Conservation (phyloP, 2,113 vertebrate species). For the Forbesichthys papilliferus region DNA sequence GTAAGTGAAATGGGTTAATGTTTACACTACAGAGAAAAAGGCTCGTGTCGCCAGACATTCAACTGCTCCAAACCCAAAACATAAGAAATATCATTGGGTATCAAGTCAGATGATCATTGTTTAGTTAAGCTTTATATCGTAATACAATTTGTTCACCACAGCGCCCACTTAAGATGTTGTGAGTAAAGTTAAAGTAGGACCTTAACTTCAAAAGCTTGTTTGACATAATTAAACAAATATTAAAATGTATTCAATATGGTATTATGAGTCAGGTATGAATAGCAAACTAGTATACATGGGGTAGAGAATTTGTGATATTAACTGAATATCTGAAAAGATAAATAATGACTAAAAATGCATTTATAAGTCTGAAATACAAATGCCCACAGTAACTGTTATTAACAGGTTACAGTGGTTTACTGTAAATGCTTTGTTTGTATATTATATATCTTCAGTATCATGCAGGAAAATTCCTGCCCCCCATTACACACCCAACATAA, state of each 20-base stretch:
- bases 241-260: background rate
- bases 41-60: background rate
- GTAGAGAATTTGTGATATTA: background rate
- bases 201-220: background rate
- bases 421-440: background rate
- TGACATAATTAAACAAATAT: background rate
- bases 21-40: background rate
- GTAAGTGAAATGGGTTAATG: background rate
- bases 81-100: background rate
- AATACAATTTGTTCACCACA: too few species aligned
- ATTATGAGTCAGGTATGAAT: background rate
- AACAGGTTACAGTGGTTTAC: background rate
- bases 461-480: background rate
- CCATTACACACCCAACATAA: background rate
- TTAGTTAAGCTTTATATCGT: too few species aligned
- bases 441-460: constrained; percentile 1
- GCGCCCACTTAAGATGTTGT: too few species aligned
- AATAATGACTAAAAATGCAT: background rate
- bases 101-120: background rate
- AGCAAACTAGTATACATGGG: background rate
- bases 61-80: background rate
- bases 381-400: background rate
- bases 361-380: background rate
- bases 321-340: background rate
- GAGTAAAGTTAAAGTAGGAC: background rate